Evolutionary conservation across 2,888 invertebrate species (phyloP).

Genomic region (Meiosimyza platycephala): DNA sequence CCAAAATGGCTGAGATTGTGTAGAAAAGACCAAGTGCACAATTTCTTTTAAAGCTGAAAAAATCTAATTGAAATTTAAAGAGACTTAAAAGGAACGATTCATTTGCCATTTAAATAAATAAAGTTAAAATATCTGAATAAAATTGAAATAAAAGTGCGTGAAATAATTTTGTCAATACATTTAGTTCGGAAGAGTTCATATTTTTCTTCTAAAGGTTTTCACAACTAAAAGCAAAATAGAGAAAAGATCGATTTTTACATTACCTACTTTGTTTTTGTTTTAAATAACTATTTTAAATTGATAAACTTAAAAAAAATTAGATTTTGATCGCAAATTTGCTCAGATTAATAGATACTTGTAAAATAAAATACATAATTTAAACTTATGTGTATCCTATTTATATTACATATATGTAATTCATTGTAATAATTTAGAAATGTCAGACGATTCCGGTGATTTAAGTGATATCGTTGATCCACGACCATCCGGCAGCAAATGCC

Average conservation of each 20-base stretch:
- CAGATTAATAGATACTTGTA: conserved; percentile 1
- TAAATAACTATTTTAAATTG: background rate
- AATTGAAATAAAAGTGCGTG: conserved; percentile 42
- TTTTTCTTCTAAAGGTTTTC: background rate
- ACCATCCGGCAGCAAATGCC: conserved; percentile 49
- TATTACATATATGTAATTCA: conserved; percentile 47
- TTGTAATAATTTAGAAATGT: conserved; percentile 49
- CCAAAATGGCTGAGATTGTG: conserved; percentile 53
- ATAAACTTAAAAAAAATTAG: conserved; percentile 14
- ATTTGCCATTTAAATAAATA: conserved; percentile 33
- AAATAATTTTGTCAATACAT: conserved; percentile 35
- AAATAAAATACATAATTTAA: conserved; percentile 15
- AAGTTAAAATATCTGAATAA: conserved; percentile 32
- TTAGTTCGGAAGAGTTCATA: no score
- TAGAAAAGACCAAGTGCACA: conserved; percentile 48
- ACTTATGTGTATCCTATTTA: conserved; percentile 47
- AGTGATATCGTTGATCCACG: conserved; percentile 52
- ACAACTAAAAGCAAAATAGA: background rate
- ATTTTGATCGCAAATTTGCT: conserved; percentile 6
- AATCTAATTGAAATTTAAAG: conserved; percentile 39
- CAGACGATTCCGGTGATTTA: conserved; percentile 55
- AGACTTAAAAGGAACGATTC: conserved; percentile 39
- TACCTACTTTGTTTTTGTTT: conserved; percentile 7
- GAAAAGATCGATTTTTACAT: background rate
- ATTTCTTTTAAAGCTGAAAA: conserved; percentile 45